Evolutionary conservation across 2,113 vertebrate genomes (phyloP).

Genomic region (Mastomys natalensis): DNA sequence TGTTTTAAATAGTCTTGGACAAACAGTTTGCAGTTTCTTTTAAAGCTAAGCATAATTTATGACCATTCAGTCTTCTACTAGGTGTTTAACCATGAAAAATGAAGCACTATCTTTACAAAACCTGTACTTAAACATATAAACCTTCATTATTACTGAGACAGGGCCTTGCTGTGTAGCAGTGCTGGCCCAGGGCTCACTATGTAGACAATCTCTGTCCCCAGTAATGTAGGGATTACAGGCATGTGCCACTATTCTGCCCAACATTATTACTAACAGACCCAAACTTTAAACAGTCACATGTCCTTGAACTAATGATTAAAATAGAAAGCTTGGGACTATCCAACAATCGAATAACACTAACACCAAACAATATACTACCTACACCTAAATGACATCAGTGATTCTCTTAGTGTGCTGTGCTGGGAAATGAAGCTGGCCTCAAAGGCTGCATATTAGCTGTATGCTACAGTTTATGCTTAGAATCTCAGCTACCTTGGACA

Average conservation of each 20-base stretch:
- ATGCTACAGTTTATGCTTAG: background rate
- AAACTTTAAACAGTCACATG: background rate
- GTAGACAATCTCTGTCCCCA: background rate
- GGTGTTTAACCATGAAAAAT: background rate
- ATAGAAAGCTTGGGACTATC: background rate
- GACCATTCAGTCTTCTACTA: background rate
- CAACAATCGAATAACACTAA: background rate
- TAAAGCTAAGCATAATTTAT: background rate
- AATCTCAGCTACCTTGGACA: background rate
- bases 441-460: background rate
- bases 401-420: background rate
- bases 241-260: background rate
- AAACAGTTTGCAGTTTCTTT: background rate
- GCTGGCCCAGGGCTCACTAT: background rate
- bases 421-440: background rate
- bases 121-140: background rate
- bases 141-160: background rate
- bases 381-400: background rate
- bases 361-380: background rate
- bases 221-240: background rate
- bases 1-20: no score
- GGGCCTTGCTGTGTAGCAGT: background rate
- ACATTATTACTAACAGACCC: background rate
- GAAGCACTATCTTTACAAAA: background rate
- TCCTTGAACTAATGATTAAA: background rate